A percentile compares a stretch with the other conserved stretches of the same genome.
Evolutionary conservation across 2,888 invertebrate species (phyloP).

Genomic region (Stenodema calcarata): DNA sequence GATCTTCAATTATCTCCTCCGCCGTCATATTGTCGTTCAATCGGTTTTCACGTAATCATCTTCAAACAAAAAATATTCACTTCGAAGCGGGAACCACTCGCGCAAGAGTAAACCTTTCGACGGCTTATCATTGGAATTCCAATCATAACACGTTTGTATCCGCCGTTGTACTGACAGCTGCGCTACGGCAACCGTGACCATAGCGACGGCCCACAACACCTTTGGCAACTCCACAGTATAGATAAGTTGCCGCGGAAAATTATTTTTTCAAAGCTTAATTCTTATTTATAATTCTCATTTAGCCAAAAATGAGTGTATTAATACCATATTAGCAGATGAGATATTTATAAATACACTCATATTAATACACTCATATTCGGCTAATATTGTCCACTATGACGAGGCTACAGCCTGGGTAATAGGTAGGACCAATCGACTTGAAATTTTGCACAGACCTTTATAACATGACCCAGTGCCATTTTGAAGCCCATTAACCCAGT

Average conservation of each 20-base stretch:
- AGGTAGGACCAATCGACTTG: too few species aligned
- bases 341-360: too few species aligned
- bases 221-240: not conserved
- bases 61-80: not conserved
- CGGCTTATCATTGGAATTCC: not conserved
- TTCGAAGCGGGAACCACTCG: not conserved
- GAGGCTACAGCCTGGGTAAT: too few species aligned
- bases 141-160: not conserved
- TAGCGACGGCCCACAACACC: not conserved
- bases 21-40: not conserved
- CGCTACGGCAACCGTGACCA: not conserved
- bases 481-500: too few species aligned
- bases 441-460: too few species aligned
- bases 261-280: too few species aligned
- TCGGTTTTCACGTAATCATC: not conserved
- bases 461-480: too few species aligned
- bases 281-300: too few species aligned
- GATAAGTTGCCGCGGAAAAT: not conserved
- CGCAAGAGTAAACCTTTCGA: not conserved
- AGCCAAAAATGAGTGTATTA: too few species aligned
- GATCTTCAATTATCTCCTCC: conserved; percentile 9
- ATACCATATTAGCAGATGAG: too few species aligned
- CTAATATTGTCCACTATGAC: too few species aligned
- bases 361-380: too few species aligned
- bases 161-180: not conserved